Base-by-base conservation (phyloP, 2,797 vertebrate genomes). In the Pantherophis vulpinus region DNA sequence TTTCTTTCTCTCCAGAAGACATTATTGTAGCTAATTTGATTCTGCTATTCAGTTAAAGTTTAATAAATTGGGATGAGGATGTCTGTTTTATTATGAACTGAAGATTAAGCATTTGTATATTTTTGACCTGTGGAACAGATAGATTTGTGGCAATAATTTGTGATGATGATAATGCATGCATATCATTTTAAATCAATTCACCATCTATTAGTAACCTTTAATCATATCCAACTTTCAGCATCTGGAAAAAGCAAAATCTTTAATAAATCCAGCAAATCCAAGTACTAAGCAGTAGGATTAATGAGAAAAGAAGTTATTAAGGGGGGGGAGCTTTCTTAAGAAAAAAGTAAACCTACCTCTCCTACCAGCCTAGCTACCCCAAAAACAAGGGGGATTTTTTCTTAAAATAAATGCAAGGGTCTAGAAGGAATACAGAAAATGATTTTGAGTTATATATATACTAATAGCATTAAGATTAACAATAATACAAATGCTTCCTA, bases 11-110 rank as follows among this genome's bases (percentile, higher is more conserved):
- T 9, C 6, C 37, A 87, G 42, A 59, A 87, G 51, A 55, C 6
- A 32, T 60, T 25, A 47, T 63, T 86, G 18, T 18, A 74, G 27
- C 25, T 91, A 55, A 86, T 86, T 54, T 61, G 7, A 55, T 83
- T 93, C 91, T 91, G 37, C 29, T 91, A 32, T 83, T 86, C 70
- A 63, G 51, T 51, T 93, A 83, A 91, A 90, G 29, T 55, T 74
- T 83, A 87, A 55, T 56, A 27, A 86, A 89, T 3, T 6, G 3
- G 66, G 27, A 51, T 13, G 5, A 10, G 20, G 10, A n/a, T 13
- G 12, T 9, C 4, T 32, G 29, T 32, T 29, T 23, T 9, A 25
- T n/a, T 58, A 47, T 93, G 1, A n/a, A 42, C 55, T 29, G 13
- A 90, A 90, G 7, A 27, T 70, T 93, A 70, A 25, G 32, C 5